phyloP scores from a whole-genome alignment of 1,140 invertebrate species.

The Drosophila leontia region DNA sequence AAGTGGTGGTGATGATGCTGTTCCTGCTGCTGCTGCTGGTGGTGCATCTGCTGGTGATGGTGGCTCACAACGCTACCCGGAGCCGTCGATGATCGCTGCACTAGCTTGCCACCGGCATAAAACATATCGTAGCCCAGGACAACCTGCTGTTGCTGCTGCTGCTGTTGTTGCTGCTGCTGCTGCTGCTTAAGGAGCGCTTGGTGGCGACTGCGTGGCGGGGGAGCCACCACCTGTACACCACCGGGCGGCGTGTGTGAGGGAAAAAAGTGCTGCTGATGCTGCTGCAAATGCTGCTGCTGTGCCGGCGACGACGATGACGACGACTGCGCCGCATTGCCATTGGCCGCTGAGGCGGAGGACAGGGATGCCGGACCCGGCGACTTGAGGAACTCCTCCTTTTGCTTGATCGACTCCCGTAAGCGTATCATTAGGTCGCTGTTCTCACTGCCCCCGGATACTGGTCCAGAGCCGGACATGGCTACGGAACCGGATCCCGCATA shows the following conservation, averaged over 20 bases:
- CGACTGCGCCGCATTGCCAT: conserved; percentile 58
- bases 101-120: conserved; percentile 62
- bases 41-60: conserved; percentile 30
- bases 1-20: conserved; percentile 26
- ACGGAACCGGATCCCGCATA: conserved; percentile 39
- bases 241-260: conserved; percentile 57
- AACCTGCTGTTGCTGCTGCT: conserved; percentile 48
- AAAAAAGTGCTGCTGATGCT: conserved; percentile 82
- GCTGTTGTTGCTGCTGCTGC: conserved; percentile 58
- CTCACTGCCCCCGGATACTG: conserved; percentile 45
- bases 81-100: conserved; percentile 56
- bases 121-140: conserved; percentile 69
- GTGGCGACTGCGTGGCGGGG: conserved; percentile 51
- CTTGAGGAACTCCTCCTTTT: conserved; percentile 94
- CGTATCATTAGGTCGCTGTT: conserved; percentile 83
- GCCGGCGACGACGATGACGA: conserved; percentile 43
- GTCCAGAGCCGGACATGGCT: conserved; percentile 2
- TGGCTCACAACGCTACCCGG: conserved; percentile 29
- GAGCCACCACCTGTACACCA: conserved; percentile 22
- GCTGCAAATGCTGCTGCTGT: conserved; percentile 50
- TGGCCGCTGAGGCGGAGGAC: conserved; percentile 38
- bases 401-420: conserved; percentile 92
- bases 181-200: conserved; percentile 61
- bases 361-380: conserved; percentile 86
- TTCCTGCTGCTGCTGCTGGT: conserved; percentile 55